phyloP scores from a whole-genome alignment of 1,140 invertebrate genomes.

The Riptortus pedestris region DNA sequence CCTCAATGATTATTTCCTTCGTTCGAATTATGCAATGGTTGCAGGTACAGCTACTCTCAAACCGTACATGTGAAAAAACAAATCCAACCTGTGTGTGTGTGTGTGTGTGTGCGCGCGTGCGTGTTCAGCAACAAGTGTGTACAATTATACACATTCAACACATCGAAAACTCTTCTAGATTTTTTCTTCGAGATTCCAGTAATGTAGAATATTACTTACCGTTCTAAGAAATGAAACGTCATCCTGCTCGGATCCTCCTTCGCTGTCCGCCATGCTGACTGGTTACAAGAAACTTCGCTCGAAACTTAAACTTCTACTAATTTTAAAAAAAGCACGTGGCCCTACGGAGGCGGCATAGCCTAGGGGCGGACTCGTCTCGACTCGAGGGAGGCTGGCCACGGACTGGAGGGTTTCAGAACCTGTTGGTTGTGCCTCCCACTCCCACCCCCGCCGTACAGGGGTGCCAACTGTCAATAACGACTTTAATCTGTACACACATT shows the following conservation, averaged over 20 bases:
- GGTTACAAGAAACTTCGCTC: neutral
- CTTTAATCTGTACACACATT: no score
- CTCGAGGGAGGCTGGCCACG: constrained; percentile 7
- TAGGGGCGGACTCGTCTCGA: neutral
- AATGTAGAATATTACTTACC: no score
- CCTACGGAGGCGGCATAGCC: neutral
- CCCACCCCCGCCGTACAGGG: neutral
- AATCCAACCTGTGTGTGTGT: no score
- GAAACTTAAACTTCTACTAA: neutral
- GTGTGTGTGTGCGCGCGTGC: no score
- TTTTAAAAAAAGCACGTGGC: neutral
- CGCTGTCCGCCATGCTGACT: constrained; percentile 68
- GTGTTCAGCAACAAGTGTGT: no score
- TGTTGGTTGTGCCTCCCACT: neutral
- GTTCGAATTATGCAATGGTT: no score
- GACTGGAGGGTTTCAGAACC: neutral
- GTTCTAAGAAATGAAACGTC: constrained; percentile 95
- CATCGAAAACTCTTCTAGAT: no score
- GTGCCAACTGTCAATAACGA: neutral
- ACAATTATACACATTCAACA: no score
- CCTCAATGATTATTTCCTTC: no score
- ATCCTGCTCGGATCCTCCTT: constrained; percentile 91
- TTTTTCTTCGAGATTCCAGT: no score
- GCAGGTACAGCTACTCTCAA: no score
- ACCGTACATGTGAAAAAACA: no score